Base-by-base conservation (phyloP, 2,888 invertebrate species). In the Megaustenia siamemsis region DNA sequence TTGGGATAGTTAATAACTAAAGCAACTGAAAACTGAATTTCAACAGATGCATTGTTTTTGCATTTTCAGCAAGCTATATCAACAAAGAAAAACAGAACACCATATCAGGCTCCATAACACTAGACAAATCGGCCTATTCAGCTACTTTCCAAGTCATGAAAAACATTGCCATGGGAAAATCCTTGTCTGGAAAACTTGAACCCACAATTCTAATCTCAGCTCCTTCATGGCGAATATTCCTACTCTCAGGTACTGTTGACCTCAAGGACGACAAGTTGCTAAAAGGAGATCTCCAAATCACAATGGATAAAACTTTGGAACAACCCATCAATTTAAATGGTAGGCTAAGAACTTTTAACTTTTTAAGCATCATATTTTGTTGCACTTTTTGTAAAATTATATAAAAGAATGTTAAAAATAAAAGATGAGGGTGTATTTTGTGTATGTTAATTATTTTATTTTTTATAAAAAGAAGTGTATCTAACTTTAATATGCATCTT, bases 321-420 rank as follows among this genome's bases (percentile, higher is more conserved):
- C 71, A 88, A 43, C 86, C 88, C 21, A 82, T 87, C 76, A 49
- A 21, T 21, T 15, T 86, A 12, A 76, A 86, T 40, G 66, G 87
- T 88, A 77, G 86, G 73, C 60, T 49, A 18, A 49, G 12, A 32
- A 32, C 18, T 32, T 18, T 2, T 28, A 66, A 2, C 12, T 66
- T 32, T 15, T 28, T 28, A n/a, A n/a, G n/a, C n/a, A n/a, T n/a
- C n/a, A n/a, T n/a, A n/a, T n/a, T n/a, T n/a, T n/a, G 49, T 10
- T 49, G 18, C 49, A 49, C 49, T 49, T 49, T 12, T 49, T 18
- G 18, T 12, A 49, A 18, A 49, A 49, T 49, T 49, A 49, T 49
- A 49, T 18, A 49, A 49, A 49, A 12, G 10, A 49, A 49, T 12
- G n/a, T n/a, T n/a, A n/a, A n/a, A n/a, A n/a, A n/a, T n/a, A n/a